Evolutionary conservation across 2,888 invertebrate species (phyloP).

Genomic region (Ichneumon xanthorius): DNA sequence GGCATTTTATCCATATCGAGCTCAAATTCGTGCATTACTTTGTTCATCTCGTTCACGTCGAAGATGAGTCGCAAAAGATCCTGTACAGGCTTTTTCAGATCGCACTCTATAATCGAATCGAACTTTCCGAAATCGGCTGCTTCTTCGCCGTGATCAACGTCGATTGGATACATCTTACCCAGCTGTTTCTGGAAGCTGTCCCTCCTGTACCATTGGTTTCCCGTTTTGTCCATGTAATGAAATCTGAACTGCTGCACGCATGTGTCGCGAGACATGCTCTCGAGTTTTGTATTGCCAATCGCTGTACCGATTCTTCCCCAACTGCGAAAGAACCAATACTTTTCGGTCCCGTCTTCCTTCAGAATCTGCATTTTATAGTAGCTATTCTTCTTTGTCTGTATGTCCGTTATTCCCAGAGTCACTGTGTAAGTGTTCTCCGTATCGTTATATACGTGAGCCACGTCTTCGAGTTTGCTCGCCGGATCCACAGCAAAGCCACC

Average conservation of each 20-base stretch:
- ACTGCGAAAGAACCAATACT: slow-evolving; percentile 93
- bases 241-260: slow-evolving; percentile 89
- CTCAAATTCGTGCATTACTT: slow-evolving; percentile 97
- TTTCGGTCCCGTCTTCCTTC: slow-evolving; percentile 88
- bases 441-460: slow-evolving; percentile 91
- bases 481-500: slow-evolving; percentile 97
- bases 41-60: slow-evolving; percentile 96
- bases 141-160: slow-evolving; percentile 93
- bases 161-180: slow-evolving; percentile 93
- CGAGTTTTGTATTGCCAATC: slow-evolving; percentile 91
- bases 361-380: slow-evolving; percentile 97
- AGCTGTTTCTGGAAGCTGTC: slow-evolving; percentile 90
- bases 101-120: slow-evolving; percentile 87
- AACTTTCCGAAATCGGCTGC: slow-evolving; percentile 84
- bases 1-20: slow-evolving; percentile 99
- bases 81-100: slow-evolving; percentile 92
- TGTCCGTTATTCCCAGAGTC: slow-evolving; percentile 94
- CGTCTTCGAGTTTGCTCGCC: slow-evolving; percentile 92
- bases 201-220: slow-evolving; percentile 91
- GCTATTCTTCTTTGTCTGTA: slow-evolving; percentile 95
- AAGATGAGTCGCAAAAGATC: slow-evolving; percentile 94
- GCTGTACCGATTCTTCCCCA: slow-evolving; percentile 99
- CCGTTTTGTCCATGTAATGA: slow-evolving; percentile 91
- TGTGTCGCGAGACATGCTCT: slow-evolving; percentile 85
- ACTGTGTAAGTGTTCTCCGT: slow-evolving; percentile 89